phyloP scores from a whole-genome alignment of 2,888 invertebrate genomes.

The Boloria selene region DNA sequence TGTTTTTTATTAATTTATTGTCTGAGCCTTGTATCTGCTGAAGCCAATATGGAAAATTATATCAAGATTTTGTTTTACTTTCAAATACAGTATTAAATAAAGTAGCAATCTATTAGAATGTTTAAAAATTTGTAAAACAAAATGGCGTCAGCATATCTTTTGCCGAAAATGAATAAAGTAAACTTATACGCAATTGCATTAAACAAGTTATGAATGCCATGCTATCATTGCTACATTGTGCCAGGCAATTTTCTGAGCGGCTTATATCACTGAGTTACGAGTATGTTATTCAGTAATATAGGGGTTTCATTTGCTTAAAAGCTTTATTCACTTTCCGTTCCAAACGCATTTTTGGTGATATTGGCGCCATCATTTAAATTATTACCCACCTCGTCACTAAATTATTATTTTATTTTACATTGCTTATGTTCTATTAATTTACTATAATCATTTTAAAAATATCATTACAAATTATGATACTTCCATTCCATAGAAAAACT shows the following conservation, averaged over 20 bases:
- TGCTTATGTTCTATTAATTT: background rate
- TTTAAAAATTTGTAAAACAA: background rate
- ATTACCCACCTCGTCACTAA: constrained; percentile 48
- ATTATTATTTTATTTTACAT: constrained; percentile 2
- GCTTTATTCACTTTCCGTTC: constrained; percentile 71
- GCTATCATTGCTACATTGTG: constrained; percentile 54
- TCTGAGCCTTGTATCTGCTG: too few relatives aligned
- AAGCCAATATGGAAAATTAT: too few relatives aligned
- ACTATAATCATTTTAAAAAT: too few relatives aligned
- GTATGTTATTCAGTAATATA: constrained; percentile 75
- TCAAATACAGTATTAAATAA: background rate
- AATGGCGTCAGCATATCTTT: background rate
- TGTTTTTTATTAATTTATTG: too few relatives aligned
- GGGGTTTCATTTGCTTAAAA: constrained; percentile 79
- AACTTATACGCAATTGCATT: constrained; percentile 27
- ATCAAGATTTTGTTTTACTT: background rate
- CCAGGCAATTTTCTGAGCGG: constrained; percentile 70
- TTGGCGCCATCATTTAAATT: constrained; percentile 68
- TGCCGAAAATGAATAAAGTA: constrained; percentile 12
- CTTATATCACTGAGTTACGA: constrained; percentile 71
- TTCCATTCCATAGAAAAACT: too few relatives aligned
- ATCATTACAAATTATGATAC: too few relatives aligned
- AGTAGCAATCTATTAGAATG: background rate
- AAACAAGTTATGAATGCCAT: constrained; percentile 21
- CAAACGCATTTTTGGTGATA: constrained; percentile 63